Percentiles rank a stretch among this genome's conserved stretches.
Evolutionary conservation across 2,888 invertebrate genomes (phyloP).

Genomic region (Biston betularia): DNA sequence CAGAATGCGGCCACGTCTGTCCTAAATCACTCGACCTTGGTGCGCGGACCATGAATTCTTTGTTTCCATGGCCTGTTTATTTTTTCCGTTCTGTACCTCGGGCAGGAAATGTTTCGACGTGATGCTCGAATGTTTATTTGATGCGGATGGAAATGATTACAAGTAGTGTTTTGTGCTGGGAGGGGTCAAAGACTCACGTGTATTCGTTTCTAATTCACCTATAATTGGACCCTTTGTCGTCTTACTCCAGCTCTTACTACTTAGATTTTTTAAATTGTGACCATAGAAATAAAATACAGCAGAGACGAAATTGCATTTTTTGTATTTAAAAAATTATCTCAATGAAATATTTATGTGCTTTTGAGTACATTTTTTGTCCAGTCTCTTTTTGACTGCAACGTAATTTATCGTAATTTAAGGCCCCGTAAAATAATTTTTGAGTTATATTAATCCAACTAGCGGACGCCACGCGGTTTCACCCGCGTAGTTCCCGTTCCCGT

Average conservation of each 20-base stretch:
- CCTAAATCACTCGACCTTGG: conserved; percentile 68
- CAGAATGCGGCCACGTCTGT: conserved; percentile 46
- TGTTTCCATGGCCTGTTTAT: conserved; percentile 56
- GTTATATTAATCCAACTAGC: too few species aligned
- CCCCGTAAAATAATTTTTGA: too few species aligned
- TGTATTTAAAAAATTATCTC: too few species aligned
- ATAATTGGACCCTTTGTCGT: background rate
- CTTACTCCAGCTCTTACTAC: background rate
- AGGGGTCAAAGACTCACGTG: conserved; percentile 32
- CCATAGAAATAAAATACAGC: too few species aligned
- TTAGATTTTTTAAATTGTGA: too few species aligned
- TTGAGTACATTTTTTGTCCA: too few species aligned
- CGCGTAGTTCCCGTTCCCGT: too few species aligned
- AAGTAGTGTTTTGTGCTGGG: conserved; percentile 27
- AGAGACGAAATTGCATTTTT: too few species aligned
- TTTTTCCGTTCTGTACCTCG: conserved; percentile 32
- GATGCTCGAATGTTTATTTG: conserved; percentile 33
- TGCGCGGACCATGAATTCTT: conserved; percentile 61
- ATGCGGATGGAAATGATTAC: conserved; percentile 34
- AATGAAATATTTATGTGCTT: too few species aligned
- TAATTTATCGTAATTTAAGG: too few species aligned
- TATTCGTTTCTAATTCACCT: background rate
- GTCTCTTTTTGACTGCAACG: too few species aligned
- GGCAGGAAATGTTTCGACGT: conserved; percentile 25
- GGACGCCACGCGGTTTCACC: too few species aligned